Base-by-base conservation (phyloP, 2,888 invertebrate genomes). In the Thymelicus acteon region DNA sequence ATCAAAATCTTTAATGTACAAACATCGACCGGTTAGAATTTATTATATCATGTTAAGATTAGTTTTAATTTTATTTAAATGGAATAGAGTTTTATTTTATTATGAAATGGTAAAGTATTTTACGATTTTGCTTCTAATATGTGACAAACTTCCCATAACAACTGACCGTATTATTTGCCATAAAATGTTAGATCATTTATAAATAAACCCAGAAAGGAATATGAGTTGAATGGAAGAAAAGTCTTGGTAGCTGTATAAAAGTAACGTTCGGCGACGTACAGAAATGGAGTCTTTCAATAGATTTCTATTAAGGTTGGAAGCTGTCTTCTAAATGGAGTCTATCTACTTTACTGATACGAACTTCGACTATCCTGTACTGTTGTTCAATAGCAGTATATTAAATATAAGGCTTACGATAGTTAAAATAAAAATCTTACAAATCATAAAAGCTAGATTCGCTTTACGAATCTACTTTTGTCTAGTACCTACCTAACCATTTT, bases 281-380 rank as follows among this genome's bases (percentile, higher is more conserved):
- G 60, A 60, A 67, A 48, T 39, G 67, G 67, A 24, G 48, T 67
- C 48, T 57, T 60, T 47, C 63, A 49, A 49, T 63, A 47, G 47
- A 68, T 57, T 62, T 68, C 68, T 62, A 62, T 68, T 31, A 60
- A 54, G 44, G 67, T 44, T 44, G 61, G 60, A 54, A 68, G 57
- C 68, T 68, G 37, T n/a, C 31, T 40, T 54, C 12, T 57, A 47
- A 68, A 68, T 44, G 44, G 44, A 62, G 39, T 10, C n/a, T 54
- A 60, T 60, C 60, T n/a, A 24, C 58, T 49, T 40, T 67, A 67
- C 44, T 60, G 58, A 58, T 58, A 58, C 47, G 31, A 44, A 57
- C 31, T 4, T 37, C 60, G 40, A 40, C 31, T 57, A 66, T 47
- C 31, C 57, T 58, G 24, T 44, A 57, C 40, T 24, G 12, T 24